Evolutionary conservation across 2,797 vertebrate species (phyloP), one percentile per base, ranked within the genome.

Genomic region (Danio kyathit): DNA sequence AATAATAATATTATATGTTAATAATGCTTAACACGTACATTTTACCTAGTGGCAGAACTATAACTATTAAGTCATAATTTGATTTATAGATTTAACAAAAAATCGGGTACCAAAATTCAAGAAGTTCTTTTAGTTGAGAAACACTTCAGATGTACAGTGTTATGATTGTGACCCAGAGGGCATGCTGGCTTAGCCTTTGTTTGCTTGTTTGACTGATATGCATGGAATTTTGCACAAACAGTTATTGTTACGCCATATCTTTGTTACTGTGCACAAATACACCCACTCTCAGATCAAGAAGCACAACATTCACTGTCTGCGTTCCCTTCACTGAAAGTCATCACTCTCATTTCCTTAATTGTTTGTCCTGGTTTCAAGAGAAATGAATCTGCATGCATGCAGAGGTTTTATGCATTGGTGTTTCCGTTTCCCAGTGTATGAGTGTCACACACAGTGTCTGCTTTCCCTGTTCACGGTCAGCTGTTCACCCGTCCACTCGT

Each of bases 91-190:
- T 52, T 14, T 14, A 17, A 64, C 40, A 40, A 38, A 61, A 49
- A 52, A 61, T 41, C 10, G 19, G 67, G 3, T 40, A 11, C 0
- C 29, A 3, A 29, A 29, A 29, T 29, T 29, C 29, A 29, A 29
- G n/a, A 54, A 54, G 69, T 71, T 17, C 29, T 6, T 16, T 29
- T 46, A 5, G 10, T 66, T 46, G 48, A 40, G 17, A 76, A 56
- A 19, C 5, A 61, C 52, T 21, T 44, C 13, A 44, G 38, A 7
- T 7, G 38, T 17, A 44, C 7, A 54, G 16, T 43, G n/a, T 17
- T 78, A 40, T 57, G 9, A 63, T 40, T 61, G 57, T 70, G 94
- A 95, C 93, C 94, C 95, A 97, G 94, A 85, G 94, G 96, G 93
- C 93, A 96, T 94, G 92, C 84, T 52, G 52, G n/a, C 83, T 72